These are phyloP conservation scores for Mnemiopsis leidyi DNA, from an alignment of 37 sponge, comb jelly and placozoan species.

Conservation along the genomic window DNA sequence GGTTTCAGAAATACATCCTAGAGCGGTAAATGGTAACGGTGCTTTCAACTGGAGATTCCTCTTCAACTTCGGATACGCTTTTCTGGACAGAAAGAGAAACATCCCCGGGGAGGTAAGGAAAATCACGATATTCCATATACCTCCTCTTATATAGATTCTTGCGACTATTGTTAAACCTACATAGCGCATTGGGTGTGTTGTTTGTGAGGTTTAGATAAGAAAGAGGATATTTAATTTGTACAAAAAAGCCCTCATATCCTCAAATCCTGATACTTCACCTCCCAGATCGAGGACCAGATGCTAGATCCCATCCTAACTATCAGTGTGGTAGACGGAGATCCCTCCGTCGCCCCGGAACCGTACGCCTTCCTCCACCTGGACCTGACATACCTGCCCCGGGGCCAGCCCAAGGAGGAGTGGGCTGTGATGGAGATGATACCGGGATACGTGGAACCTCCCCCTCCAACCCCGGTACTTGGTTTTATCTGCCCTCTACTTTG, in stretches of 20 bases:
- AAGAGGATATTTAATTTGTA: too few species aligned
- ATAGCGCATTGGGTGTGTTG: too few species aligned
- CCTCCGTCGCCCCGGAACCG: conserved; percentile 12
- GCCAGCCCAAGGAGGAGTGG: conserved; percentile 1
- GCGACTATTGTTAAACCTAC: too few species aligned
- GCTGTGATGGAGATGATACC: not conserved
- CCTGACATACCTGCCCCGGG: conserved; percentile 3
- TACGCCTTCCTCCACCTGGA: conserved; percentile 41
- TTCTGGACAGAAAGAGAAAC: conserved; percentile 4
- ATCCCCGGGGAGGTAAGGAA: conserved; percentile 8
- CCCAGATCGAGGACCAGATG: conserved; percentile 1
- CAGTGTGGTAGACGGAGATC: conserved; percentile 1
- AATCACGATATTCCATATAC: not conserved
- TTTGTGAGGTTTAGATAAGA: too few species aligned
- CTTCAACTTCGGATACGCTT: conserved; percentile 13
- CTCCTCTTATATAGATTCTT: too few species aligned
- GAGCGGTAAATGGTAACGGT: not conserved
- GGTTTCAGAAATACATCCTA: conserved; percentile 15
- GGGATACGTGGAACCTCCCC: not conserved
- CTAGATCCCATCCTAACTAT: conserved; percentile 25
- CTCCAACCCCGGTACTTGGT: not conserved
- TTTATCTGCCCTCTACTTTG: not conserved
- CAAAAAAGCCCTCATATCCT: too few species aligned
- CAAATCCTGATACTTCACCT: too few species aligned
- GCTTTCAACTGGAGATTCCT: conserved; percentile 34